Conservation (phyloP, 2,797 vertebrate genomes). For the Enteromius fasciolatus region DNA sequence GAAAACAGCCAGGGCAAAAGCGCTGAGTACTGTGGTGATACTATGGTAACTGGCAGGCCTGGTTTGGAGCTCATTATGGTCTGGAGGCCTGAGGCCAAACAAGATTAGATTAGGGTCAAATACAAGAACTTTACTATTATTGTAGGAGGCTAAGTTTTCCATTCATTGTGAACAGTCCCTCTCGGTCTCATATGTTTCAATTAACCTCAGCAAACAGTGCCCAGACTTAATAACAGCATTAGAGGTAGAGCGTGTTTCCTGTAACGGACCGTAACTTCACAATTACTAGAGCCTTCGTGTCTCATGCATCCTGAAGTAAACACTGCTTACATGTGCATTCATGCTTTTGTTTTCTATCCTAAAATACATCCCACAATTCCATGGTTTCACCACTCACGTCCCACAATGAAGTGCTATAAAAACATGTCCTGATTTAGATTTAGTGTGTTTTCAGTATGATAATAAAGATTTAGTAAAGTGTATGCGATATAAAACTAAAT, state of each 20-base stretch:
- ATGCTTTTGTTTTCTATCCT: slow-evolving; percentile 28
- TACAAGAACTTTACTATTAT: slow-evolving; percentile 16
- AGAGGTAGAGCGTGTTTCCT: slow-evolving; percentile 19
- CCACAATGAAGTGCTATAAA: slow-evolving; percentile 2
- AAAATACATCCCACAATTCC: slow-evolving; percentile 17
- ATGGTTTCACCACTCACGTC: background rate
- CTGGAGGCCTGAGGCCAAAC: slow-evolving; percentile 1
- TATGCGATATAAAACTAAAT: slow-evolving; percentile 5
- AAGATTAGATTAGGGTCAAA: slow-evolving; percentile 37
- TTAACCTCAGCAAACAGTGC: slow-evolving; percentile 24
- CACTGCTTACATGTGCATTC: slow-evolving; percentile 9
- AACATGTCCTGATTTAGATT: slow-evolving; percentile 16
- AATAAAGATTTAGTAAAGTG: slow-evolving; percentile 31
- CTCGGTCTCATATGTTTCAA: slow-evolving; percentile 1
- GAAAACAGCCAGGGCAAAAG: slow-evolving; percentile 4
- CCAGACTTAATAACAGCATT: slow-evolving; percentile 17
- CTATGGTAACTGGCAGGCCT: slow-evolving; percentile 6
- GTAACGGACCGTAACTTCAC: background rate
- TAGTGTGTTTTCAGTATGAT: slow-evolving; percentile 6
- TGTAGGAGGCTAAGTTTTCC: slow-evolving; percentile 25
- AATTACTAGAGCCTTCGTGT: background rate
- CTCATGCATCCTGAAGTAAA: slow-evolving; percentile 14
- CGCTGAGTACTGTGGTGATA: background rate
- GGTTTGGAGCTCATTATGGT: slow-evolving; percentile 23
- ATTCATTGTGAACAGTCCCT: background rate